A percentile compares a stretch with the other conserved stretches of the same genome.
Evolutionary conservation across 2,797 vertebrate genomes (phyloP).

Genomic region (Rhincodon typus): DNA sequence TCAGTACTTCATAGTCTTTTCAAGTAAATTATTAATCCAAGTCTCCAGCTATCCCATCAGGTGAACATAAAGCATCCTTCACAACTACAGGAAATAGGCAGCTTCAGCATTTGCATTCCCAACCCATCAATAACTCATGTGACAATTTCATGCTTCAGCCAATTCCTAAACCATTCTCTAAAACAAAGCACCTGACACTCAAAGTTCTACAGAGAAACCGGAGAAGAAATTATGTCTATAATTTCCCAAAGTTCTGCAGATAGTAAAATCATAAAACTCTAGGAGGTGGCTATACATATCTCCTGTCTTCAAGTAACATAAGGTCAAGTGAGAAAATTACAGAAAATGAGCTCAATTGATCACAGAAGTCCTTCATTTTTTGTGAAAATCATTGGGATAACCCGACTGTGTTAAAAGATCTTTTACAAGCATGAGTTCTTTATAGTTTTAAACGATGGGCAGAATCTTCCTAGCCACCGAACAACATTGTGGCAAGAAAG

Average conservation of each 20-base stretch:
- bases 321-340: background rate
- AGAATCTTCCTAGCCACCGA: too few species aligned
- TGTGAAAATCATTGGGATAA: background rate
- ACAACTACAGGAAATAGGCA: background rate
- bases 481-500: too few species aligned
- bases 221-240: background rate
- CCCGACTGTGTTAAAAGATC: background rate
- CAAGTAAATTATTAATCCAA: background rate
- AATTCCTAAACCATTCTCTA: background rate
- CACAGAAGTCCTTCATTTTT: background rate
- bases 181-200: background rate
- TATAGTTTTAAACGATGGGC: background rate
- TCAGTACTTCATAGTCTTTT: background rate
- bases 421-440: background rate
- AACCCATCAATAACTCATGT: background rate
- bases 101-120: background rate
- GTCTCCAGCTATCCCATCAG: background rate
- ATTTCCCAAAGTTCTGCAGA: background rate
- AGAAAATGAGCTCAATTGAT: background rate
- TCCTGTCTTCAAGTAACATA: background rate
- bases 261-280: background rate
- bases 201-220: background rate
- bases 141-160: background rate
- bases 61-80: background rate
- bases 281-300: too few species aligned